These are phyloP conservation scores for Alauda arvensis DNA, from an alignment of 2,797 vertebrate species.

Conservation along the genomic window DNA sequence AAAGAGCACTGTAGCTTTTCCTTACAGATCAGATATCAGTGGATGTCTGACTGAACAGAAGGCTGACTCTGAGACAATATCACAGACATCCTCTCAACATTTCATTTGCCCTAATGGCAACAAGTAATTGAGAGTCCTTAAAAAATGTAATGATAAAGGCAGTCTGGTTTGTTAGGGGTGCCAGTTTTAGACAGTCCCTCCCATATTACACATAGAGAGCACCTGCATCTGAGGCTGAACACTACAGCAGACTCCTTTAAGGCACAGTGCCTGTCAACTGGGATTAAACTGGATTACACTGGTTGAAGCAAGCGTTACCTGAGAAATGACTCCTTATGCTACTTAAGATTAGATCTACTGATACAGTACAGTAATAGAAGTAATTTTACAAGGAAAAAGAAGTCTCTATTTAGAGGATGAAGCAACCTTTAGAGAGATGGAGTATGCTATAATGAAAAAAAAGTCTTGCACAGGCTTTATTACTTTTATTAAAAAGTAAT, in stretches of 20 bases:
- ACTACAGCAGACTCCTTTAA: background rate
- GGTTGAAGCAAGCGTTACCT: slow-evolving; percentile 5
- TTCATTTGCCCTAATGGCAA: background rate
- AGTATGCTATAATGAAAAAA: background rate
- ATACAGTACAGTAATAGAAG: background rate
- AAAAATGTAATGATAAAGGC: background rate
- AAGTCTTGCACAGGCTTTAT: background rate
- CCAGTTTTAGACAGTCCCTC: background rate
- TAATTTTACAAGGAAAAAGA: slow-evolving; percentile 1
- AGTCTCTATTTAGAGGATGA: background rate
- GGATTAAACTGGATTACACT: slow-evolving; percentile 35
- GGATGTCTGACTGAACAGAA: background rate
- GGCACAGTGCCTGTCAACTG: background rate
- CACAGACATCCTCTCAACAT: background rate
- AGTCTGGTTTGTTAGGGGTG: background rate
- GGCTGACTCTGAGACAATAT: background rate
- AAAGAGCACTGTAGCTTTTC: background rate
- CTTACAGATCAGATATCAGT: background rate
- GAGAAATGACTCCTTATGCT: slow-evolving; percentile 24
- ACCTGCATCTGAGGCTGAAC: background rate
- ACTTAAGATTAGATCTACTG: slow-evolving; percentile 5
- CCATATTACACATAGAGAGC: background rate
- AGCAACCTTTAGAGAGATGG: background rate
- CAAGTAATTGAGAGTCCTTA: background rate
- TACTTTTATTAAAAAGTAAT: slow-evolving; percentile 5